These are phyloP conservation scores for Patiria miniata DNA, from an alignment of 35 echinoderm and acorn worm species.

Conservation along the genomic window DNA sequence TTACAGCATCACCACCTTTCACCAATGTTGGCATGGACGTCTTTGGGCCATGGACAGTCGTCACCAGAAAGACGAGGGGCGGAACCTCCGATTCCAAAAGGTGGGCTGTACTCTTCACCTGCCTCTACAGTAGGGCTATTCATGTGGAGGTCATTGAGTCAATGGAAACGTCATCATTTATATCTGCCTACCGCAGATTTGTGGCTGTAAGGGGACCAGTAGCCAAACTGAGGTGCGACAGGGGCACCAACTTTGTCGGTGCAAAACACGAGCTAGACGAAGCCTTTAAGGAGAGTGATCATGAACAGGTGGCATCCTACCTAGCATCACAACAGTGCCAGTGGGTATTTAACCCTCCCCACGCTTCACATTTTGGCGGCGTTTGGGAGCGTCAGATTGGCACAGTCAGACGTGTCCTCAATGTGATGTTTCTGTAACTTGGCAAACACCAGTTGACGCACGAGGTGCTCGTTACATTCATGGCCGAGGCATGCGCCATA, in stretches of 20 bases:
- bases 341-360: no score
- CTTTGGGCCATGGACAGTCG: conserved; percentile 26
- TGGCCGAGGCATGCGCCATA: conserved; percentile 58
- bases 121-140: no score
- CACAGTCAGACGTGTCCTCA: conserved; percentile 21
- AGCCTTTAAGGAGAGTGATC: conserved; percentile 33
- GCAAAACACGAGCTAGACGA: conserved; percentile 10
- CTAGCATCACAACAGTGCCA: neutral
- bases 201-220: conserved; percentile 47
- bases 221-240: conserved; percentile 44
- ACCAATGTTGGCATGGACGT: conserved; percentile 36
- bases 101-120: conserved; percentile 13
- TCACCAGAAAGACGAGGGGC: no score
- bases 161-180: conserved; percentile 37
- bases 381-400: conserved; percentile 49
- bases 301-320: neutral
- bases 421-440: conserved; percentile 22
- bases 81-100: neutral
- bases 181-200: conserved; percentile 44
- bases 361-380: conserved; percentile 35
- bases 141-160: no score
- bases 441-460: conserved; percentile 38
- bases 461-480: conserved; percentile 55
- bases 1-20: conserved; percentile 44
- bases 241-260: conserved; percentile 39